Evolutionary conservation across 1,140 invertebrate species (phyloP).

Genomic region (Drosophila ficusphila): DNA sequence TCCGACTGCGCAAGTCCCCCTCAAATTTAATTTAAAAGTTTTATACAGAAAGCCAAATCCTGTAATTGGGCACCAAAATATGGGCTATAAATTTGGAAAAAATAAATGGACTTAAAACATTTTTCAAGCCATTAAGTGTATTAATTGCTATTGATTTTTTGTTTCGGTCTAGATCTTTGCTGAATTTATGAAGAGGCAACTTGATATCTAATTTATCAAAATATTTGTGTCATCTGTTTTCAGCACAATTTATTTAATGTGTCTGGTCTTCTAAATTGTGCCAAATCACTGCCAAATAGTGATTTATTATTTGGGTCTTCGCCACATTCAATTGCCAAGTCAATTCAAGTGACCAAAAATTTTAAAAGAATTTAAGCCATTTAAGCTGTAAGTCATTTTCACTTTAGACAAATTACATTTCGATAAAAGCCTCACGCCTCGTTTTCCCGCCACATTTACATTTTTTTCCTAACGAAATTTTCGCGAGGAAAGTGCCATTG

Average conservation of each 20-base stretch:
- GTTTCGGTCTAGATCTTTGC: too few species aligned
- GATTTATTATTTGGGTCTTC: conserved; percentile 15
- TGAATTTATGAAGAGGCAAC: too few species aligned
- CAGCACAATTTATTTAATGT: conserved; percentile 8
- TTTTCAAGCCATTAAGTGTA: too few species aligned
- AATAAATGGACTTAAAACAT: too few species aligned
- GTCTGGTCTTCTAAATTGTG: background rate
- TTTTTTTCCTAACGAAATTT: conserved; percentile 60
- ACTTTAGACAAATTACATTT: conserved; percentile 67
- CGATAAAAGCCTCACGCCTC: conserved; percentile 59
- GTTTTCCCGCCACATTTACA: conserved; percentile 36
- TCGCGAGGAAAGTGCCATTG: conserved; percentile 49
- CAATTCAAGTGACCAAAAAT: conserved; percentile 11
- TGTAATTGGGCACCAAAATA: too few species aligned
- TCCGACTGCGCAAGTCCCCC: background rate
- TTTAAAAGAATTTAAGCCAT: conserved; percentile 42
- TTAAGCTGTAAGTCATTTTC: conserved; percentile 57
- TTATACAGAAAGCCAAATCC: background rate
- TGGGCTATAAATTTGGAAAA: background rate
- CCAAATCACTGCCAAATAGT: background rate
- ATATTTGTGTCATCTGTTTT: background rate
- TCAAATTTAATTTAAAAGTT: background rate
- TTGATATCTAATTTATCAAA: background rate
- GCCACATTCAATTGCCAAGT: conserved; percentile 28
- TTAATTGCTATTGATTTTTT: too few species aligned